These are phyloP conservation scores for Fistularia commersonii DNA, from an alignment of 2,797 vertebrate genomes.

Conservation along the genomic window DNA sequence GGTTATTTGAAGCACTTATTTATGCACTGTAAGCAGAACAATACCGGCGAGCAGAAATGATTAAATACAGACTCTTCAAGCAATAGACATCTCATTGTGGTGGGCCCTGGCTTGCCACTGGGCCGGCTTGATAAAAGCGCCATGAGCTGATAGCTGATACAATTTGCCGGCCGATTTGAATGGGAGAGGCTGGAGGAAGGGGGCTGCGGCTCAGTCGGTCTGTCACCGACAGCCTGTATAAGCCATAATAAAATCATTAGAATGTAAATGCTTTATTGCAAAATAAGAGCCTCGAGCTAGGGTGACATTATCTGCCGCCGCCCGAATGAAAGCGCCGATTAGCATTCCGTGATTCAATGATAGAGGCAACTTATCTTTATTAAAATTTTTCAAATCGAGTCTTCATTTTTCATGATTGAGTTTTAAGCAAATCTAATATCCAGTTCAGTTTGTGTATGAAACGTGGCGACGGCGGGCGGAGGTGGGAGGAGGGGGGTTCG, in stretches of 20 bases:
- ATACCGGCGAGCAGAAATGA: constrained; percentile 92
- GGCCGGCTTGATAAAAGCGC: constrained; percentile 98
- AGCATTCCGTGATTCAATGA: constrained; percentile 99
- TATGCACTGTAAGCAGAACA: constrained; percentile 99
- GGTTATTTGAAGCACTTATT: constrained; percentile 97
- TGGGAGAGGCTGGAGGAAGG: constrained; percentile 74
- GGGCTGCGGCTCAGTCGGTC: constrained; percentile 80
- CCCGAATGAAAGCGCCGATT: constrained; percentile 94
- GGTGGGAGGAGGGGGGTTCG: constrained; percentile 22
- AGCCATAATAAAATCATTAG: constrained; percentile 99
- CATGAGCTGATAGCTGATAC: constrained; percentile 99
- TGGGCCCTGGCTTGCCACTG: constrained; percentile 89
- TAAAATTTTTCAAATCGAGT: constrained; percentile 99
- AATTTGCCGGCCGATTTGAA: constrained; percentile 87
- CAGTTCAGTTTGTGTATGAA: constrained; percentile 79
- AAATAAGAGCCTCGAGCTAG: constrained; percentile 99
- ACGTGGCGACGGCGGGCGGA: constrained; percentile 40
- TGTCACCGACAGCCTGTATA: constrained; percentile 91
- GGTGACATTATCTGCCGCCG: constrained; percentile 90
- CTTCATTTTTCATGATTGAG: constrained; percentile 99
- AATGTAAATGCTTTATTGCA: constrained; percentile 99
- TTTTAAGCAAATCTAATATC: constrained; percentile 99
- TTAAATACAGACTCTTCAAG: constrained; percentile 96
- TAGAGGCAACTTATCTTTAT: constrained; percentile 99
- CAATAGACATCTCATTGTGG: constrained; percentile 95